phyloP scores from a whole-genome alignment of 2,113 vertebrate genomes.

The Hirundichthys speculiger region DNA sequence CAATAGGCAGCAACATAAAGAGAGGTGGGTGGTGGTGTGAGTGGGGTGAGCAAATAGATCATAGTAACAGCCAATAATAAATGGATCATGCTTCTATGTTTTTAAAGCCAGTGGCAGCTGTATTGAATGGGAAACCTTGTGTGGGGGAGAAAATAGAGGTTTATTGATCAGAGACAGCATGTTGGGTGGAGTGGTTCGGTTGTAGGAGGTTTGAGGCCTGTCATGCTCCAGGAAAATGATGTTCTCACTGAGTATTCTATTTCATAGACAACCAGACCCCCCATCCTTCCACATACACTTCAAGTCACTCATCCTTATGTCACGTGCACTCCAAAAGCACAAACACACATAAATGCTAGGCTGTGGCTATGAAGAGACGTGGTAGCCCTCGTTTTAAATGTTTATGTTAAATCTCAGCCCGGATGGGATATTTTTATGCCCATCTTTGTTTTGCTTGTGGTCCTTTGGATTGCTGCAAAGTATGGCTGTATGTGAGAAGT shows the following conservation, averaged over 20 bases:
- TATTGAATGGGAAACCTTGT: constrained; percentile 80
- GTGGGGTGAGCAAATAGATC: constrained; percentile 71
- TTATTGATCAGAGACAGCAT: constrained; percentile 81
- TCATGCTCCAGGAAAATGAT: constrained; percentile 80
- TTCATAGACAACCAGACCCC: constrained; percentile 60
- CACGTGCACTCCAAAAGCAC: constrained; percentile 7
- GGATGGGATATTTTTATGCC: constrained; percentile 51
- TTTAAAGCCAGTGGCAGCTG: constrained; percentile 81
- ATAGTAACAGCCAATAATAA: constrained; percentile 86
- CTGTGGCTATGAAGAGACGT: constrained; percentile 16
- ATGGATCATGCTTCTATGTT: constrained; percentile 78
- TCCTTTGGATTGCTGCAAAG: constrained; percentile 19
- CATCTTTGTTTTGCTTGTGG: constrained; percentile 53
- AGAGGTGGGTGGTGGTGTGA: constrained; percentile 55
- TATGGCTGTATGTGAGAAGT: constrained; percentile 34
- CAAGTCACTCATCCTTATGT: constrained; percentile 24
- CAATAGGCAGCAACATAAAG: constrained; percentile 76
- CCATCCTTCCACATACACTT: constrained; percentile 14
- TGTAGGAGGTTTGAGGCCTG: constrained; percentile 47
- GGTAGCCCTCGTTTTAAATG: constrained; percentile 44
- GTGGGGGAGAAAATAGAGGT: constrained; percentile 83
- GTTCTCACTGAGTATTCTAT: constrained; percentile 75
- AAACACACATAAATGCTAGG: constrained; percentile 3
- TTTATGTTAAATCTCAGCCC: constrained; percentile 65
- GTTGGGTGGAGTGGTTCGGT: constrained; percentile 46